These are phyloP conservation scores for Pharmacophagus antenor DNA, from an alignment of 2,888 invertebrate species.

Conservation along the genomic window DNA sequence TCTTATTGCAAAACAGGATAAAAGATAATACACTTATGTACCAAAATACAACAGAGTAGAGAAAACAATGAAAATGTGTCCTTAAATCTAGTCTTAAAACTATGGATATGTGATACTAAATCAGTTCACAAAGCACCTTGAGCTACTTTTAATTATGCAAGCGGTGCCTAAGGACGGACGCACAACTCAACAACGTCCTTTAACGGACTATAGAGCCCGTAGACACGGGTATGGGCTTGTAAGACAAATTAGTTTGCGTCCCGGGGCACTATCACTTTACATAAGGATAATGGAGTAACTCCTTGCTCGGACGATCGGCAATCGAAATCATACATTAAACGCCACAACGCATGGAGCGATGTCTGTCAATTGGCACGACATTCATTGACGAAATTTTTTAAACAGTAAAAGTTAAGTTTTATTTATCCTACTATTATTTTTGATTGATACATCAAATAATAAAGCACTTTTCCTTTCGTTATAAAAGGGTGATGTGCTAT, in stretches of 20 bases:
- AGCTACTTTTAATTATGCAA: conserved; percentile 1
- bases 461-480: too few species aligned
- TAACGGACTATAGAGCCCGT: conserved; percentile 30
- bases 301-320: conserved; percentile 17
- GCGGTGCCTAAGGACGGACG: conserved; percentile 20
- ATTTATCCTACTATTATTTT: too few species aligned
- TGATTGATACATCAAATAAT: too few species aligned
- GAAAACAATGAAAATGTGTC: too few species aligned
- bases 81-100: too few species aligned
- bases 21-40: too few species aligned
- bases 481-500: too few species aligned
- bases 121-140: neutral
- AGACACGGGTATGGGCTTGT: conserved; percentile 40
- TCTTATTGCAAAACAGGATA: too few species aligned
- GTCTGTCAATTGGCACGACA: neutral
- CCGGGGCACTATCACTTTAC: conserved; percentile 26
- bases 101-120: neutral
- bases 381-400: too few species aligned
- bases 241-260: conserved; percentile 56
- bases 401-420: too few species aligned
- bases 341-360: conserved; percentile 26
- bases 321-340: conserved; percentile 4
- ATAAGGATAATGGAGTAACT: conserved; percentile 34
- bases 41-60: too few species aligned
- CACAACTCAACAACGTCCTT: conserved; percentile 27